These are phyloP conservation scores for Leuciscus idus DNA, from an alignment of 2,113 vertebrate genomes.

Conservation along the genomic window DNA sequence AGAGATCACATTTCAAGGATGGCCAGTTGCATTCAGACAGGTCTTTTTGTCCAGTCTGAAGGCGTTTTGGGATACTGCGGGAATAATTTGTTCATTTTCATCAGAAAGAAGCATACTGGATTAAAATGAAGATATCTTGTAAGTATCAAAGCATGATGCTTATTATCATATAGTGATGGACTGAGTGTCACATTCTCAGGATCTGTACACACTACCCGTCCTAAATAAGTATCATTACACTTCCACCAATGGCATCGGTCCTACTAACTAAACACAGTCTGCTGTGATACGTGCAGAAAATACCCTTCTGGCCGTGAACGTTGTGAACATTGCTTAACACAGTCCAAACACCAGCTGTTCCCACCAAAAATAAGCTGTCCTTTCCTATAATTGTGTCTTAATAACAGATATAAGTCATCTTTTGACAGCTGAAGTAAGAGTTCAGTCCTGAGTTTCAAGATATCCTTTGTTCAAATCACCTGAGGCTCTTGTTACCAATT, in stretches of 20 bases:
- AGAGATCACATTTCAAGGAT: slow-evolving; percentile 70
- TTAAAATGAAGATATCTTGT: neutral
- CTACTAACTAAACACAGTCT: neutral
- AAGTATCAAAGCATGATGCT: neutral
- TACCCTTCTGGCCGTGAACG: neutral
- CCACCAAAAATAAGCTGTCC: neutral
- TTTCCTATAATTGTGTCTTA: neutral
- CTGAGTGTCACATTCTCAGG: slow-evolving; percentile 4
- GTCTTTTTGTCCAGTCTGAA: slow-evolving; percentile 55
- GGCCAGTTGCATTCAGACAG: slow-evolving; percentile 64
- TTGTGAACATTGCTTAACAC: neutral
- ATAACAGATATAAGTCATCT: slow-evolving; percentile 11
- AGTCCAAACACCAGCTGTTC: neutral
- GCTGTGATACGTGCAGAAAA: neutral
- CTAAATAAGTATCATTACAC: neutral
- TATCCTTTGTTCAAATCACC: slow-evolving; percentile 9
- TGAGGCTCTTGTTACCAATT: neutral
- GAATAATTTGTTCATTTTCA: slow-evolving; percentile 5
- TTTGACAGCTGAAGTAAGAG: slow-evolving; percentile 35
- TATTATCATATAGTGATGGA: neutral
- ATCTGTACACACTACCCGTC: neutral
- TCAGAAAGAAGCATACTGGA: neutral
- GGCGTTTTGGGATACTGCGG: neutral
- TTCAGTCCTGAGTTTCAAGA: slow-evolving; percentile 7
- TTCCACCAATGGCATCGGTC: neutral